Evolutionary conservation across 2,113 vertebrate species (phyloP).

Genomic region (Etheostoma spectabile): DNA sequence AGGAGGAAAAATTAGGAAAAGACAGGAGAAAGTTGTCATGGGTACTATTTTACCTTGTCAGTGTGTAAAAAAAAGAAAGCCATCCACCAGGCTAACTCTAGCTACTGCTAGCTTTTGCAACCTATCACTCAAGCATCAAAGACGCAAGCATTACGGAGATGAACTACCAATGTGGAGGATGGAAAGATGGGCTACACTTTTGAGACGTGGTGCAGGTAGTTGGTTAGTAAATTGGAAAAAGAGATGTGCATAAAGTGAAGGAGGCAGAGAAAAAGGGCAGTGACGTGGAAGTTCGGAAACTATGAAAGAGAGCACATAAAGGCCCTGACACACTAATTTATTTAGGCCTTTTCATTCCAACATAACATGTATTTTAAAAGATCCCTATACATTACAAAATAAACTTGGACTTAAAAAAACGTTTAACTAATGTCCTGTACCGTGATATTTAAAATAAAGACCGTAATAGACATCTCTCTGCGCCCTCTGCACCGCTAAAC

Average conservation of each 20-base stretch:
- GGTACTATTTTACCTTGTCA: constrained; percentile 28
- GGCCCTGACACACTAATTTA: no score
- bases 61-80: background rate
- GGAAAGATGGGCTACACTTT: constrained; percentile 43
- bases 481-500: no score
- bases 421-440: no score
- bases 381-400: no score
- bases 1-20: constrained; percentile 10
- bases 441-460: no score
- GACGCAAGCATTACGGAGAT: constrained; percentile 21
- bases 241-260: constrained; percentile 29
- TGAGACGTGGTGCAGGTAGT: constrained; percentile 36
- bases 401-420: no score
- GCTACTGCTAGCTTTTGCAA: constrained; percentile 5
- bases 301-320: background rate
- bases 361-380: no score
- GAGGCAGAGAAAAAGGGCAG: constrained; percentile 12
- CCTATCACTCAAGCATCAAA: constrained; percentile 9
- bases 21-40: constrained; percentile 11
- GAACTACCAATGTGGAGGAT: constrained; percentile 29
- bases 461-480: no score
- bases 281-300: constrained; percentile 20
- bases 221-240: constrained; percentile 39
- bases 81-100: background rate
- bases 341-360: no score